phyloP scores from a whole-genome alignment of 2,888 invertebrate species.

The Aproaerema taeniolella region DNA sequence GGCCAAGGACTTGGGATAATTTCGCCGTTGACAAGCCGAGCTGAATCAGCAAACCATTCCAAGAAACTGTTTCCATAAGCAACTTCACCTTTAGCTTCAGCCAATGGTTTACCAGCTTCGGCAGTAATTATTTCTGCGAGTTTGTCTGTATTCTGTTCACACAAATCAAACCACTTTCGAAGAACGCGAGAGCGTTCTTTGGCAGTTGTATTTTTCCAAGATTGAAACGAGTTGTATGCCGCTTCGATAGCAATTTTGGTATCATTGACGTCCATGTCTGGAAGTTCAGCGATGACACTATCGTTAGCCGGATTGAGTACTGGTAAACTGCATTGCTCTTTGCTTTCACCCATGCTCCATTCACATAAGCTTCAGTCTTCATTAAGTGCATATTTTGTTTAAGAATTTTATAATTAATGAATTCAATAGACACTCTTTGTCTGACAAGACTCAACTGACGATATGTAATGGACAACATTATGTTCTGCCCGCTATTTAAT shows the following conservation, averaged over 20 bases:
- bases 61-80: constrained; percentile 94
- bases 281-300: constrained; percentile 83
- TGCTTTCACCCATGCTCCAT: constrained; percentile 86
- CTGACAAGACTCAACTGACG: too few relatives aligned
- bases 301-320: constrained; percentile 91
- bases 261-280: constrained; percentile 90
- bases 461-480: too few relatives aligned
- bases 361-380: constrained; percentile 51
- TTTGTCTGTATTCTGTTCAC: constrained; percentile 84
- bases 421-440: too few relatives aligned
- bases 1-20: constrained; percentile 84
- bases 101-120: constrained; percentile 94
- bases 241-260: constrained; percentile 84
- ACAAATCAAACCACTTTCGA: constrained; percentile 87
- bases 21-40: constrained; percentile 89
- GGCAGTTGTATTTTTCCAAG: constrained; percentile 88
- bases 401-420: too few relatives aligned
- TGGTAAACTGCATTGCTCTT: constrained; percentile 77
- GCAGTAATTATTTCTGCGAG: constrained; percentile 88
- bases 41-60: constrained; percentile 98
- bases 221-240: constrained; percentile 85
- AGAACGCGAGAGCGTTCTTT: constrained; percentile 83
- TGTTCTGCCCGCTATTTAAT: too few relatives aligned
- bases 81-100: constrained; percentile 92
- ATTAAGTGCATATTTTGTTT: constrained; percentile 46